These are phyloP conservation scores for Drosophila ficusphila DNA, from an alignment of 1,140 invertebrate species.

Conservation along the genomic window DNA sequence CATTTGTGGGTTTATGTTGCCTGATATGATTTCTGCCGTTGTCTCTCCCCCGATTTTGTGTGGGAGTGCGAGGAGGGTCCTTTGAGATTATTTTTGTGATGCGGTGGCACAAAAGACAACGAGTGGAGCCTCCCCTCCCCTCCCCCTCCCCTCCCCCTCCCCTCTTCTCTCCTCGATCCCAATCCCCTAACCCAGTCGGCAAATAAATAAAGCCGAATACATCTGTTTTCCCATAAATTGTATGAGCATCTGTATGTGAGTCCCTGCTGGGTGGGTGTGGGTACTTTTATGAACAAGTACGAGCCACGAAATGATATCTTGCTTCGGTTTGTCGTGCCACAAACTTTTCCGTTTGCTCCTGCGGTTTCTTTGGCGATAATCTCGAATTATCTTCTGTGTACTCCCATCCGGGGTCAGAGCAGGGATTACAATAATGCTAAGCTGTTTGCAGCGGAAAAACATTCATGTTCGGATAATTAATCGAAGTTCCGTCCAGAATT, in stretches of 20 bases:
- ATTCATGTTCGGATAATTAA: slow-evolving; percentile 24
- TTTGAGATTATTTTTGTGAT: slow-evolving; percentile 68
- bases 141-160: too few relatives aligned
- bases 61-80: slow-evolving; percentile 34
- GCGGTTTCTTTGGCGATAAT: slow-evolving; percentile 44
- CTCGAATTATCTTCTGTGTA: slow-evolving; percentile 38
- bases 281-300: slow-evolving; percentile 51
- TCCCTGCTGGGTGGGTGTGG: slow-evolving; percentile 10
- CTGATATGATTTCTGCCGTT: slow-evolving; percentile 78
- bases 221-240: slow-evolving; percentile 80
- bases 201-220: slow-evolving; percentile 78
- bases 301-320: slow-evolving; percentile 41
- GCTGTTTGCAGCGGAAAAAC: slow-evolving; percentile 15
- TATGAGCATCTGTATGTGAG: slow-evolving; percentile 36
- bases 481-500: background rate
- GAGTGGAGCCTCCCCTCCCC: slow-evolving; percentile 2
- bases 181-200: slow-evolving; percentile 2
- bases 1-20: slow-evolving; percentile 70
- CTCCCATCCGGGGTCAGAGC: slow-evolving; percentile 7
- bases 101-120: slow-evolving; percentile 53
- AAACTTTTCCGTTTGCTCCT: slow-evolving; percentile 40
- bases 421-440: slow-evolving; percentile 25
- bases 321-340: slow-evolving; percentile 31
- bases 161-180: too few relatives aligned
- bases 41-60: slow-evolving; percentile 19